A percentile compares a stretch with the other conserved stretches of the same genome.
phyloP scores from a whole-genome alignment of 2,888 invertebrate species.

The Athalia circularis region DNA sequence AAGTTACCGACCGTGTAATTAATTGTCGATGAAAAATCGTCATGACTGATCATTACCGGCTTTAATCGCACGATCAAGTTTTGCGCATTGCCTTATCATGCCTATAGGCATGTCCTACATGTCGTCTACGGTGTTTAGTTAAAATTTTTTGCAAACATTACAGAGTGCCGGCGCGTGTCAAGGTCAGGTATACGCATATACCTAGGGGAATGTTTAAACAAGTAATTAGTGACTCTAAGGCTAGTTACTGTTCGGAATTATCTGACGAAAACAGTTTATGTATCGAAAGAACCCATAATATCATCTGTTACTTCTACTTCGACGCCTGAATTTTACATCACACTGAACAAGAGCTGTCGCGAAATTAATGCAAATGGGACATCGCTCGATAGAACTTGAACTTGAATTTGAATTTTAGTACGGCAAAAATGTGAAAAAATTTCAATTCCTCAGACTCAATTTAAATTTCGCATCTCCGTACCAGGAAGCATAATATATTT shows the following conservation, averaged over 20 bases:
- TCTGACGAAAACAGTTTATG: not conserved
- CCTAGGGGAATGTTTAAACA: conserved; percentile 48
- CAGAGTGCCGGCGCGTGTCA: conserved; percentile 60
- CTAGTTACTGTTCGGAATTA: conserved; percentile 26
- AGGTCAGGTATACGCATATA: conserved; percentile 60
- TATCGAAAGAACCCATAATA: not conserved
- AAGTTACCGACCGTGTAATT: too few species aligned
- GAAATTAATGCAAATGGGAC: too few species aligned
- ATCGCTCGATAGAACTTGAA: too few species aligned
- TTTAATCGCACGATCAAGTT: too few species aligned
- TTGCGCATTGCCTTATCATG: too few species aligned
- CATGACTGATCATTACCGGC: too few species aligned
- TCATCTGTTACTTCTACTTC: not conserved
- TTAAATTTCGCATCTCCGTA: too few species aligned
- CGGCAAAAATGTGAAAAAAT: too few species aligned
- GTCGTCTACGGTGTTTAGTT: not conserved
- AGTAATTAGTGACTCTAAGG: conserved; percentile 32
- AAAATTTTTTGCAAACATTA: conserved; percentile 42
- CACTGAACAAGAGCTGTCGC: not conserved
- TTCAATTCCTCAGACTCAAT: too few species aligned
- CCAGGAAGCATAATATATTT: not conserved
- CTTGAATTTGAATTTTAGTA: too few species aligned
- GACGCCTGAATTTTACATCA: not conserved
- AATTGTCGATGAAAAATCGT: too few species aligned
- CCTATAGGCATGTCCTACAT: too few species aligned